Evolutionary conservation across 2,888 invertebrate genomes (phyloP).

Genomic region (Sarcophaga carnaria): DNA sequence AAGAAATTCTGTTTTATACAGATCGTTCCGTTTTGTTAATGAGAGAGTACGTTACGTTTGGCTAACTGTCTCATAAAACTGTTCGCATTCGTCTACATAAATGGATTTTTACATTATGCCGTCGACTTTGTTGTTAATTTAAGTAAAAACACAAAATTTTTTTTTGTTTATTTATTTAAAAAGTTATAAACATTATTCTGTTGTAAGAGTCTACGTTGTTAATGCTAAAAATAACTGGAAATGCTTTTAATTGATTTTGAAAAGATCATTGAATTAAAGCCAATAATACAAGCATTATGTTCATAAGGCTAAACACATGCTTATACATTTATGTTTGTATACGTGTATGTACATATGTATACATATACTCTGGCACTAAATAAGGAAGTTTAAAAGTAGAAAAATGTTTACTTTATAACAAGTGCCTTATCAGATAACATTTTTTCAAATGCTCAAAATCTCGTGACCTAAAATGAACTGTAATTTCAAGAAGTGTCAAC

Average conservation of each 20-base stretch:
- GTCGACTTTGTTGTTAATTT: too few relatives aligned
- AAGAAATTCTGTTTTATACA: too few relatives aligned
- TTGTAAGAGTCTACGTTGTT: not conserved
- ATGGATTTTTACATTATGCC: too few relatives aligned
- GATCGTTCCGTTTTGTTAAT: too few relatives aligned
- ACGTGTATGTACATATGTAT: slow-evolving; percentile 1
- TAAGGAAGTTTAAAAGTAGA: slow-evolving; percentile 11
- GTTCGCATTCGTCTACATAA: too few relatives aligned
- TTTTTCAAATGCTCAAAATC: slow-evolving; percentile 6
- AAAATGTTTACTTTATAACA: slow-evolving; percentile 24
- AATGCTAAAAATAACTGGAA: slow-evolving; percentile 20
- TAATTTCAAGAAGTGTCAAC: not conserved
- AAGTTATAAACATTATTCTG: not conserved
- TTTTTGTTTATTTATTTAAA: not conserved
- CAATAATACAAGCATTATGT: slow-evolving; percentile 1
- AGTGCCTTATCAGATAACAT: not conserved
- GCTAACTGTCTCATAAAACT: too few relatives aligned
- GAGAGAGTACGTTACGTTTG: too few relatives aligned
- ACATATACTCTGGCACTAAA: not conserved
- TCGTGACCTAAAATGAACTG: not conserved
- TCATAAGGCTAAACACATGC: slow-evolving; percentile 5
- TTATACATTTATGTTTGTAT: not conserved
- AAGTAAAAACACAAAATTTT: not conserved
- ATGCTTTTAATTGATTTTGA: slow-evolving; percentile 18
- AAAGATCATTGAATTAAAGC: slow-evolving; percentile 56